Evolutionary conservation across 2,888 invertebrate genomes (phyloP).

Genomic region (Eupeodes luniger): DNA sequence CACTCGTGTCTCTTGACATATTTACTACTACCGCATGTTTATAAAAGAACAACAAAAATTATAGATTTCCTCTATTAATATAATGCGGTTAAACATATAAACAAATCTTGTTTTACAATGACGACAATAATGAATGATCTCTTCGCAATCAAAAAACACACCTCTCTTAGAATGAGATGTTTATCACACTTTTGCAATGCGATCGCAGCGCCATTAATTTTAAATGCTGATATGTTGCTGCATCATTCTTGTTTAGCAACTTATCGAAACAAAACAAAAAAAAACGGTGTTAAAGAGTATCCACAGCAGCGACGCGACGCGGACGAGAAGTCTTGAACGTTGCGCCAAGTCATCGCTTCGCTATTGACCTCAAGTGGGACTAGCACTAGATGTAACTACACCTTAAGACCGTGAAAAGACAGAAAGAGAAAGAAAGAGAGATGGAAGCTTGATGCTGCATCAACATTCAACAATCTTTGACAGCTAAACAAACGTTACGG

Average conservation of each 20-base stretch:
- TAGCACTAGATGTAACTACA: conserved; percentile 1
- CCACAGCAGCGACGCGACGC: conserved; percentile 37
- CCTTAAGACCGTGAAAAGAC: neutral
- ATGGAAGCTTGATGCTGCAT: neutral
- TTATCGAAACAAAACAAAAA: conserved; percentile 43
- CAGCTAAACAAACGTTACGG: conserved; percentile 35
- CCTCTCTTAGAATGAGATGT: conserved; percentile 59
- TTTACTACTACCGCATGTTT: neutral
- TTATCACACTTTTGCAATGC: conserved; percentile 44
- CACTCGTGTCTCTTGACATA: conserved; percentile 6
- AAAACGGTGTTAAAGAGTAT: conserved; percentile 35
- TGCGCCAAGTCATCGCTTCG: conserved; percentile 59
- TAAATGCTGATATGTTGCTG: conserved; percentile 53
- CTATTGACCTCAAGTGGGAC: conserved; percentile 53
- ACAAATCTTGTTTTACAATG: conserved; percentile 18
- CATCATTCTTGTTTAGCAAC: conserved; percentile 72
- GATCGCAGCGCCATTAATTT: conserved; percentile 21
- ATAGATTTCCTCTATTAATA: neutral
- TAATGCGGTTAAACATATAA: neutral
- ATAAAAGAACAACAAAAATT: conserved; percentile 29
- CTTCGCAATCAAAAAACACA: conserved; percentile 37
- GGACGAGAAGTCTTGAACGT: neutral
- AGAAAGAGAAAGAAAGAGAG: neutral
- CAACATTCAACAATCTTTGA: conserved; percentile 22
- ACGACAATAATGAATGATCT: conserved; percentile 40